Base-by-base conservation (phyloP, 1,140 invertebrate genomes). In the Drosophila mojavensis region DNA sequence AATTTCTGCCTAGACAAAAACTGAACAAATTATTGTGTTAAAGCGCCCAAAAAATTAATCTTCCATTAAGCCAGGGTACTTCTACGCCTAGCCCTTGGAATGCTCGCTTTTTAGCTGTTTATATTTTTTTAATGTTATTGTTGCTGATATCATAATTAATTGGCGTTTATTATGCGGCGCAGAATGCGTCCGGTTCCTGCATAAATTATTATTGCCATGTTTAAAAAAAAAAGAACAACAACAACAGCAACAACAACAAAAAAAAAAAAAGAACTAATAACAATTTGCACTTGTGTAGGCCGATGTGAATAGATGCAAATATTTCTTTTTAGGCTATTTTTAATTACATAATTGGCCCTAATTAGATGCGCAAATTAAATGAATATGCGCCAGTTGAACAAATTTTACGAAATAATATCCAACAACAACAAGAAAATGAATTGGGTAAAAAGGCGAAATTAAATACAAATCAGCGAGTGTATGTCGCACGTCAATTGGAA, bases 281-380 rank as follows among this genome's bases (percentile, higher is more conserved):
- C 55, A 76, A 77, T 72, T 65, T 78, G 47, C 15, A 54, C 50
- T 54, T 59, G 51, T 30, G 47, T 74, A 24, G 30, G 7, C 30
- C 24, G 51, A 48, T 64, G 17, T n/a, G 26, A 50, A 50, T 43
- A 47, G 43, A 5, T 50, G 36, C 36, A 39, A 39, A 10, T 66
- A 15, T 43, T 26, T 53, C 10, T 53, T 43, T 56, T 50, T 59
- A 48, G 65, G 76, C 71, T 55, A 45, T 62, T 64, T 79, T 86
- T 82, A 86, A 88, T 79, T 64, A 79, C 75, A 88, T 86, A 88
- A 86, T 86, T 86, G 75, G 45, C 74, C 64, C 83, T 88, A 85
- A 85, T 85, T 85, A 86, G 79, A 79, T 66, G 77, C 67, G 71
- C 56, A 70, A 88, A 79, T 82, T 76, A 73, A 74, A 81, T 81